phyloP scores from a whole-genome alignment of 2,113 vertebrate species.

The Neodon shergylaensis region DNA sequence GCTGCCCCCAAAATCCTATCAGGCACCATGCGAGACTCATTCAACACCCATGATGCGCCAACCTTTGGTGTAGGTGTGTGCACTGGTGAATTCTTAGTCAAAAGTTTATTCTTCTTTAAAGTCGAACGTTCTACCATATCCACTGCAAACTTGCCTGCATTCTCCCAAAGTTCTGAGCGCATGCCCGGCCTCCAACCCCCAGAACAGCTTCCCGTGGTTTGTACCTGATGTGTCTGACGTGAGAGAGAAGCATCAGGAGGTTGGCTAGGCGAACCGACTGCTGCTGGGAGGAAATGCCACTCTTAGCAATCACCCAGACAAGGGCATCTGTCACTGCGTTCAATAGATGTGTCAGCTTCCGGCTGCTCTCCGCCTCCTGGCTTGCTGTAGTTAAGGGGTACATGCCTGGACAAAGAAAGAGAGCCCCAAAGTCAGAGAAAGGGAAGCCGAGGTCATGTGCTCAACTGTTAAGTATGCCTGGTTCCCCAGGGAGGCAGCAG shows the following conservation, averaged over 20 bases:
- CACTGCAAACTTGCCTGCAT: neutral
- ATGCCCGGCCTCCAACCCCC: neutral
- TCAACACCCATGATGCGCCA: neutral
- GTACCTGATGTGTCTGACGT: conserved; percentile 96
- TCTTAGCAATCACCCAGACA: conserved; percentile 96
- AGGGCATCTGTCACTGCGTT: conserved; percentile 94
- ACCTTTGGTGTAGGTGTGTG: neutral
- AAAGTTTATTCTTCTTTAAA: neutral
- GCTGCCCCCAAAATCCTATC: neutral
- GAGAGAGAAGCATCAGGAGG: conserved; percentile 96
- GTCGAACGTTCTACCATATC: neutral
- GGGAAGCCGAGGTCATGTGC: neutral
- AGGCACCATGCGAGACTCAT: neutral
- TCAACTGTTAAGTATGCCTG: neutral
- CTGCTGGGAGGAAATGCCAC: conserved; percentile 91
- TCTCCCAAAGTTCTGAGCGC: neutral
- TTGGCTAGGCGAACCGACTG: conserved; percentile 94
- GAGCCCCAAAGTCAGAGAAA: neutral
- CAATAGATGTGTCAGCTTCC: conserved; percentile 91
- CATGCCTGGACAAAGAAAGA: conserved; percentile 85
- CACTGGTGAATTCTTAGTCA: neutral
- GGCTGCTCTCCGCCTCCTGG: conserved; percentile 91
- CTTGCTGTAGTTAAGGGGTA: conserved; percentile 84
- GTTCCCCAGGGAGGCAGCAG: neutral
- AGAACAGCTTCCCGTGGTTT: accelerated